A percentile compares a stretch with the other conserved stretches of the same genome.
phyloP scores from a whole-genome alignment of 2,888 invertebrate species.

The Allophyes oxyacanthae region DNA sequence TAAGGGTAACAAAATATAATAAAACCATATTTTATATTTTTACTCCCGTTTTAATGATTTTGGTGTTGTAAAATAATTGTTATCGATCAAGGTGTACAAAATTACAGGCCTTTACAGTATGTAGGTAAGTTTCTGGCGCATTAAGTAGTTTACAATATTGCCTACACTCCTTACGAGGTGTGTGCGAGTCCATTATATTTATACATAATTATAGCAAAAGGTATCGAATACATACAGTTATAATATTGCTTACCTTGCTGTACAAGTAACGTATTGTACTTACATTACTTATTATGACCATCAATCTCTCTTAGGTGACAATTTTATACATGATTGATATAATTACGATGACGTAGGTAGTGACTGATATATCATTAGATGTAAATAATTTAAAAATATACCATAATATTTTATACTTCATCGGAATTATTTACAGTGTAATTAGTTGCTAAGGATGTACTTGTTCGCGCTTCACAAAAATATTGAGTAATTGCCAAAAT shows the following conservation, averaged over 20 bases:
- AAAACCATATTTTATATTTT: conserved; percentile 72
- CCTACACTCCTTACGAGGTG: conserved; percentile 66
- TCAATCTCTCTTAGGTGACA: conserved; percentile 57
- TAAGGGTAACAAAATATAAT: conserved; percentile 55
- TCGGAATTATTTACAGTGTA: conserved; percentile 63
- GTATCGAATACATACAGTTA: conserved; percentile 70
- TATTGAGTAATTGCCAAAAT: conserved; percentile 18
- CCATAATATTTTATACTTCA: conserved; percentile 54
- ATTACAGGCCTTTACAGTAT: conserved; percentile 85
- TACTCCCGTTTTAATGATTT: conserved; percentile 82
- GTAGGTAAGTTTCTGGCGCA: conserved; percentile 78
- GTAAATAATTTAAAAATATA: conserved; percentile 57
- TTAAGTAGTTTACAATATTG: conserved; percentile 69
- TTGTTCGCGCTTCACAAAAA: conserved; percentile 34
- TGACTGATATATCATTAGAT: conserved; percentile 55
- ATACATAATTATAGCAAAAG: conserved; percentile 69
- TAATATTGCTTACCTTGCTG: conserved; percentile 81
- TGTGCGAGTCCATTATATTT: conserved; percentile 75
- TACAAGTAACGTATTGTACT: conserved; percentile 76
- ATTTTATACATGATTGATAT: conserved; percentile 74
- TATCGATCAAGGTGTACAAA: conserved; percentile 86
- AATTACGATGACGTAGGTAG: conserved; percentile 56
- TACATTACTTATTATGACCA: conserved; percentile 51
- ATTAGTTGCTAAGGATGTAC: conserved; percentile 37
- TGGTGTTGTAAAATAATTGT: conserved; percentile 85